Evolutionary conservation across 1,140 invertebrate genomes (phyloP).

Genomic region (Lethocerus indicus): DNA sequence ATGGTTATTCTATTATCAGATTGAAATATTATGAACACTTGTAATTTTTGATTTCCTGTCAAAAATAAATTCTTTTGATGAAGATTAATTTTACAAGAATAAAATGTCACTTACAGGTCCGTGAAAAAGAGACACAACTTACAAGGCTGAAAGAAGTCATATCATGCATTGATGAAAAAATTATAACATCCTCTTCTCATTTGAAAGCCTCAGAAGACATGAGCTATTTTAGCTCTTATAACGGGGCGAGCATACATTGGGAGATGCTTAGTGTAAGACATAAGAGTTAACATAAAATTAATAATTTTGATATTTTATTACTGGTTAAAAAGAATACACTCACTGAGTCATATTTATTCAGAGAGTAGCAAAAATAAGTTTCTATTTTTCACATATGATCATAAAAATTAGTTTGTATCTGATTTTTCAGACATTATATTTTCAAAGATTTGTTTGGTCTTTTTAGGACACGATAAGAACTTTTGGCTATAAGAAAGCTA

Average conservation of each 20-base stretch:
- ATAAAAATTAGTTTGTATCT: neutral
- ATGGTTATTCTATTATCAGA: no score
- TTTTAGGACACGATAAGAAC: constrained; percentile 76
- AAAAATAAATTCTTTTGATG: no score
- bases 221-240: constrained; percentile 89
- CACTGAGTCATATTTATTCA: neutral
- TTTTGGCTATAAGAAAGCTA: constrained; percentile 83
- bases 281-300: no score
- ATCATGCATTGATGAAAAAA: neutral
- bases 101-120: constrained; percentile 14
- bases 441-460: constrained; percentile 11
- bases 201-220: constrained; percentile 32
- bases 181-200: neutral
- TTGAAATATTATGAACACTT: no score
- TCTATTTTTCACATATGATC: constrained; percentile 5
- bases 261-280: constrained; percentile 66
- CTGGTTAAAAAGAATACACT: neutral
- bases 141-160: neutral
- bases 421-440: constrained; percentile 3
- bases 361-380: neutral
- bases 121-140: constrained; percentile 15
- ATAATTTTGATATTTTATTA: no score
- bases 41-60: no score
- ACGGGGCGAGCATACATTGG: constrained; percentile 95
- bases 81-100: constrained; percentile 23